A percentile compares a stretch with the other conserved stretches of the same genome.
phyloP scores from a whole-genome alignment of 1,140 invertebrate genomes.

The Notospermus geniculatus region DNA sequence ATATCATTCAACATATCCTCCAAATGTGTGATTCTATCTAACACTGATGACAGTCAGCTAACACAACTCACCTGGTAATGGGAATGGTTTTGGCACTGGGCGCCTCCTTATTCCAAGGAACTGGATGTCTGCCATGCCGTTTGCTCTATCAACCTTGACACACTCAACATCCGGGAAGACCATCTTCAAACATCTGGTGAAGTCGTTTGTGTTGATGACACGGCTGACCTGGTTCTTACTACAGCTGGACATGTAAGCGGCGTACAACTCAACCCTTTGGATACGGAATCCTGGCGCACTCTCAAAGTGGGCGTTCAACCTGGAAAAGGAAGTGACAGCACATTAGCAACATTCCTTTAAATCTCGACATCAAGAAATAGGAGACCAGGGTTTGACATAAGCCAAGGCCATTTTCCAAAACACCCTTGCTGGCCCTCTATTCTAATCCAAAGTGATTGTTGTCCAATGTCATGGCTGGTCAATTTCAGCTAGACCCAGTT shows the following conservation, averaged over 20 bases:
- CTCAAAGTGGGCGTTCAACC: conserved; percentile 3
- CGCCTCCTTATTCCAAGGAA: conserved; percentile 1
- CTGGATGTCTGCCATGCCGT: neutral
- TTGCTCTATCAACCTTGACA: neutral
- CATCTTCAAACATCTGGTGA: conserved; percentile 8
- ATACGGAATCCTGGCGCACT: neutral
- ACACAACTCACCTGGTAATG: neutral
- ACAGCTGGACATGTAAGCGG: conserved; percentile 4
- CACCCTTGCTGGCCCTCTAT: no score
- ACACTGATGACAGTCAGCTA: no score
- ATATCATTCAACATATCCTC: no score
- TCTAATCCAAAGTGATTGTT: no score
- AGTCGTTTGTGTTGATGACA: conserved; percentile 1
- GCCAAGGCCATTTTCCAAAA: no score
- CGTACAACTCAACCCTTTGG: conserved; percentile 7
- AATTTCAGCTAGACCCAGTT: no score
- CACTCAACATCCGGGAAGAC: conserved; percentile 2
- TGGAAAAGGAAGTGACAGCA: no score
- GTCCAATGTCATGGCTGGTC: no score
- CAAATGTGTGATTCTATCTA: no score
- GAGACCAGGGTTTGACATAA: no score
- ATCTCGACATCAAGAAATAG: no score
- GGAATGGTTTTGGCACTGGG: conserved; percentile 1
- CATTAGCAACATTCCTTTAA: no score
- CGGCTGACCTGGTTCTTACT: neutral